A percentile compares a stretch with the other conserved stretches of the same genome.
Evolutionary conservation across 2,888 invertebrate species (phyloP).

Genomic region (Caenorhabditis zanzibari): DNA sequence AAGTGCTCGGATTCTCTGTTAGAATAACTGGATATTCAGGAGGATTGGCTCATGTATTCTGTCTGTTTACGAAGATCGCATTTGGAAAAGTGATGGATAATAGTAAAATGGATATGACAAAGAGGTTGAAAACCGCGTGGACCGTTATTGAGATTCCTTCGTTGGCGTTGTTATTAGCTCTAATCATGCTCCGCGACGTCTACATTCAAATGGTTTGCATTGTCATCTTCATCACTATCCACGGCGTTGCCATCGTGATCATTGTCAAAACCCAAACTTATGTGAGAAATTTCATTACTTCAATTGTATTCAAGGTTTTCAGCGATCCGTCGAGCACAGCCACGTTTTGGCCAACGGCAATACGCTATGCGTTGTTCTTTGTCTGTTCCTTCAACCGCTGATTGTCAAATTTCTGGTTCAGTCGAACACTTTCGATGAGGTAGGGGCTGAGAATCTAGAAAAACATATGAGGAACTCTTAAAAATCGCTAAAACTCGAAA

Average conservation of each 20-base stretch:
- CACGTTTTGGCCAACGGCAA: constrained; percentile 71
- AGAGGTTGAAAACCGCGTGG: constrained; percentile 51
- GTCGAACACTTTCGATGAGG: constrained; percentile 66
- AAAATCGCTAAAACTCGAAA: too few species aligned
- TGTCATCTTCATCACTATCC: constrained; percentile 67
- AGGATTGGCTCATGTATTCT: constrained; percentile 63
- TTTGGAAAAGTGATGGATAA: constrained; percentile 66
- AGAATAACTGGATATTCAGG: constrained; percentile 51
- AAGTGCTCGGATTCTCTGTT: constrained; percentile 58
- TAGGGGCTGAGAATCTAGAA: neutral
- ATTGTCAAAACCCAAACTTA: constrained; percentile 64
- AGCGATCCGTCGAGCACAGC: constrained; percentile 66
- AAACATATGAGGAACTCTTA: too few species aligned
- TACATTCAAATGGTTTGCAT: constrained; percentile 55
- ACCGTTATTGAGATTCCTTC: constrained; percentile 47
- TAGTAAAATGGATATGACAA: constrained; percentile 57
- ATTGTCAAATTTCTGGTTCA: constrained; percentile 61
- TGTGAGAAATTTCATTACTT: too few species aligned
- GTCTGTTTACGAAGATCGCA: constrained; percentile 57
- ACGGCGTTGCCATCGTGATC: constrained; percentile 67
- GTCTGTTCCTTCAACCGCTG: constrained; percentile 60
- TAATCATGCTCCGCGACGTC: constrained; percentile 56
- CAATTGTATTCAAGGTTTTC: too few species aligned
- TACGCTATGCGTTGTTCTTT: constrained; percentile 66
- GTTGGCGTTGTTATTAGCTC: constrained; percentile 19